Conservation (phyloP, 2,888 invertebrate species). For the Microplitis manilae region DNA sequence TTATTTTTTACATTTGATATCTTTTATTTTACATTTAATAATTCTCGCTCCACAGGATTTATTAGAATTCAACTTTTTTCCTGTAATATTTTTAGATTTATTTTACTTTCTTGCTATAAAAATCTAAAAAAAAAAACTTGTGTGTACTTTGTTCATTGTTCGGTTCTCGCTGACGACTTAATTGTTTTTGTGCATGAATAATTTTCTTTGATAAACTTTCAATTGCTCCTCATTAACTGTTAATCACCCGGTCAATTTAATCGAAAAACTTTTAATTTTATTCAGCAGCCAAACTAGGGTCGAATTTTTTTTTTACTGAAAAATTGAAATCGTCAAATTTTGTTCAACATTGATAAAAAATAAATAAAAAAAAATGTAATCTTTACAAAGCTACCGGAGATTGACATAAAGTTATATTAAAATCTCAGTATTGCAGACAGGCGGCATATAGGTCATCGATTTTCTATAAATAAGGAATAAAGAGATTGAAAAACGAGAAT, state of each 20-base stretch:
- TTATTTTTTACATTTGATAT: slow-evolving; percentile 4
- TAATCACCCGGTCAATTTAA: slow-evolving; percentile 8
- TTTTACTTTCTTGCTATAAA: background rate
- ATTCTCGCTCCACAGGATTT: slow-evolving; percentile 4
- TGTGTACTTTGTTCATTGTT: background rate
- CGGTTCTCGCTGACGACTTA: background rate
- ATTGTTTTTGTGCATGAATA: background rate
- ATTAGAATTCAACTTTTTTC: background rate
- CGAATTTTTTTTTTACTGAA: too few species aligned
- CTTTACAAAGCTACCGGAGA: background rate
- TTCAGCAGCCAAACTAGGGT: too few species aligned
- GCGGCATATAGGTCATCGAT: background rate
- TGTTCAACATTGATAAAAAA: background rate
- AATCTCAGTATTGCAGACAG: background rate
- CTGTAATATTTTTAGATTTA: background rate
- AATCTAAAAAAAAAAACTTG: background rate
- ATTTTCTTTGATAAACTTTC: slow-evolving; percentile 1
- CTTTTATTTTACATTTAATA: slow-evolving; percentile 13
- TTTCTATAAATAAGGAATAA: background rate
- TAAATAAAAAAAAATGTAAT: background rate
- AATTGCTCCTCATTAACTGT: slow-evolving; percentile 1
- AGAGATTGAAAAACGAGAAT: background rate
- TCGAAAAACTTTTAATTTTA: background rate
- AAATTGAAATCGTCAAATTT: background rate
- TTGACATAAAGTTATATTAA: background rate